Evolutionary conservation across 2,113 vertebrate species (phyloP).

Genomic region (Sebastes schlegelii): DNA sequence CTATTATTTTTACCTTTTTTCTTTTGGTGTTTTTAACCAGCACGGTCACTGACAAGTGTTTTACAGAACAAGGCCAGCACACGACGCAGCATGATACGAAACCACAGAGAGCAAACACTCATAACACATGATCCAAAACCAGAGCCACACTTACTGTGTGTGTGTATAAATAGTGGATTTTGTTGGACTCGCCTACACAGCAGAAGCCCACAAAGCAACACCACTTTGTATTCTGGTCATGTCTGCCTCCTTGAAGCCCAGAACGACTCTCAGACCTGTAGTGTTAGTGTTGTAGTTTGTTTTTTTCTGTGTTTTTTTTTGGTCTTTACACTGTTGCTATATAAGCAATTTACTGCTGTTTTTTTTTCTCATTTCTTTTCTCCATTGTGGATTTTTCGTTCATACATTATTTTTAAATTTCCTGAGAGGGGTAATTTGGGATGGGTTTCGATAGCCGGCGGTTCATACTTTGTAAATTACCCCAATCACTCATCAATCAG

Average conservation of each 20-base stretch:
- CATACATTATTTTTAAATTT: neutral
- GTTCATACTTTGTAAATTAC: neutral
- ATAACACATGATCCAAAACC: conserved; percentile 11
- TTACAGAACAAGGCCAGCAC: neutral
- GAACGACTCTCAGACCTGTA: conserved; percentile 27
- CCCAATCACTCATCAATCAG: no score
- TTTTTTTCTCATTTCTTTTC: neutral
- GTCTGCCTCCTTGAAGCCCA: conserved; percentile 35
- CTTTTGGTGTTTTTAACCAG: neutral
- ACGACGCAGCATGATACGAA: neutral
- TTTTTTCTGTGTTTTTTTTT: neutral
- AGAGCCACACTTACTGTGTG: conserved; percentile 15
- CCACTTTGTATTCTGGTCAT: conserved; percentile 44
- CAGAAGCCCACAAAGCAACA: conserved; percentile 42
- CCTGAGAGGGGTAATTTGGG: neutral
- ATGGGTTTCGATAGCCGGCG: neutral
- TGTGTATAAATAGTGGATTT: conserved; percentile 41
- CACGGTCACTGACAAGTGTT: neutral
- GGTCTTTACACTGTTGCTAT: neutral
- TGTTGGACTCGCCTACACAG: conserved; percentile 37
- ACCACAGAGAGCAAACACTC: conserved; percentile 20
- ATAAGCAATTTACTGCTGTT: neutral
- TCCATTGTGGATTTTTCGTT: neutral
- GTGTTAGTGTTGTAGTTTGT: conserved; percentile 15
- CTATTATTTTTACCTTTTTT: neutral